Evolutionary conservation across 2,797 vertebrate genomes (phyloP), one percentile per base, ranked within the genome.

Genomic region (Spinus pinus): DNA sequence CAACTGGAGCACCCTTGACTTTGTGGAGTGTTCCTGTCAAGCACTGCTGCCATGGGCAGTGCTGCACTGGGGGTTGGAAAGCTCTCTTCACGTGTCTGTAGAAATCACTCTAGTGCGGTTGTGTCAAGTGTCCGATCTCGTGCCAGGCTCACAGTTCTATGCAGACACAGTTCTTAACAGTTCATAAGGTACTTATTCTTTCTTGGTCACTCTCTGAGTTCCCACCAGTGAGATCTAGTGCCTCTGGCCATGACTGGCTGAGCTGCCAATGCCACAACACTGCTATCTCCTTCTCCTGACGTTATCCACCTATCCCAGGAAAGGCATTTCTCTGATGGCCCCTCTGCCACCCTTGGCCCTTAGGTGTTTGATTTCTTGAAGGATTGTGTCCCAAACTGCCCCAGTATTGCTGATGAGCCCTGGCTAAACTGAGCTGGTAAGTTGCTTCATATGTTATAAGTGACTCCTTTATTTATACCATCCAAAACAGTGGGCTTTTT

Each of bases 231-330:
- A 70, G 23, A 4, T 31, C 12, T 37, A 19, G 46, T 4, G 6
- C 30, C 47, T 74, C 50, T 50, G 51, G 33, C 39, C 1, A 1
- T 33, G 64, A 27, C 47, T 69, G 56, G 12, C 42, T 42, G 24
- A 62, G 47, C 22, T 67, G 67, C 30, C 3, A 1, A 5, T 49
- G 42, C 24, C 5, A 5, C n/a, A 62, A 20, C 28, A 33, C 30
- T 0, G 0, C 19, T 0, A 0, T 21, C 37, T 75, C 67, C 23
- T 84, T 27, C 35, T 70, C 39, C 33, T 62, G 30, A 14, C 2
- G 0, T 66, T 41, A 18, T 13, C 16, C 15, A 66, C 31, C 19
- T 39, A 14, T 20, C 4, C 15, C 41, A 73, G n/a, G 37, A 69
- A 72, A 54, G 17, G 5, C 28, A 62, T 41, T 46, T 54, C 39